A percentile compares a stretch with the other conserved stretches of the same genome.
These are phyloP conservation scores for Micronycteris hirsuta DNA, from an alignment of 2,113 vertebrate species.

Conservation along the genomic window DNA sequence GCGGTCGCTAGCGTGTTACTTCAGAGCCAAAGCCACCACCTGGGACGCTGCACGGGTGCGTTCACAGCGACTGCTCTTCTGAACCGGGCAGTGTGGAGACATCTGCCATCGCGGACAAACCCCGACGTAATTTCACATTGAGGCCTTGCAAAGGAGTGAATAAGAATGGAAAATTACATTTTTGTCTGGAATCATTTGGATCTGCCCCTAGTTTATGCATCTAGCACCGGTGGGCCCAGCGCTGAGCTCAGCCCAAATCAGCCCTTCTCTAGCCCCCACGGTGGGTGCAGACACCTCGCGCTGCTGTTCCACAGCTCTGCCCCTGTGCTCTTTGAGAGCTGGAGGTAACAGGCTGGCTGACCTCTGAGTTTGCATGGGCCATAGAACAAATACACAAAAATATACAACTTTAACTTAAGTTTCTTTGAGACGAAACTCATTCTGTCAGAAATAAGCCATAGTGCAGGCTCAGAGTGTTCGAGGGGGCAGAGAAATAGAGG, in stretches of 20 bases:
- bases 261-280: background rate
- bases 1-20: accelerated
- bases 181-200: background rate
- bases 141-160: background rate
- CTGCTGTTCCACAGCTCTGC: background rate
- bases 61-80: background rate
- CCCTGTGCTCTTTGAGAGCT: background rate
- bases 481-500: background rate
- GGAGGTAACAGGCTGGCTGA: background rate
- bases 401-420: background rate
- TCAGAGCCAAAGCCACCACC: background rate
- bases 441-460: background rate
- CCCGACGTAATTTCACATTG: background rate
- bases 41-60: background rate
- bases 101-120: background rate
- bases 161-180: background rate
- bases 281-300: background rate
- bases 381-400: background rate
- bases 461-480: background rate
- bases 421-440: background rate
- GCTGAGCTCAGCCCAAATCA: background rate
- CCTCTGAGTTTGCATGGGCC: background rate
- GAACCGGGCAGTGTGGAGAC: background rate
- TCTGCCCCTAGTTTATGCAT: background rate
- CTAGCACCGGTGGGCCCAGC: background rate